Conservation (phyloP, 2,113 vertebrate genomes). For the Phrynocephalus versicolor region DNA sequence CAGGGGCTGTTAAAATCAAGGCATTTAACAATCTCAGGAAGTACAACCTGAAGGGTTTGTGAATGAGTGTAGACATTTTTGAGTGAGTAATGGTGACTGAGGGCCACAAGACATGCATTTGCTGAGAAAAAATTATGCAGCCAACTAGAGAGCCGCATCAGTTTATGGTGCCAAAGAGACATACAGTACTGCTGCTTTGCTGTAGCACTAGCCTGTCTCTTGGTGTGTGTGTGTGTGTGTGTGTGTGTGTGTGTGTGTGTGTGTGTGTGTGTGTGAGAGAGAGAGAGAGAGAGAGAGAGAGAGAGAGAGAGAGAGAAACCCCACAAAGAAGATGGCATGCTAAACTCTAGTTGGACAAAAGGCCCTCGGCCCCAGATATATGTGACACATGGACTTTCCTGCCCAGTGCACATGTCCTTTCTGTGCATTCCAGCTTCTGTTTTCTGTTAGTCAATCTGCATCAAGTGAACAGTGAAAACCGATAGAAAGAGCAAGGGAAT, state of each 20-base stretch:
- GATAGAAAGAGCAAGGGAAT: not conserved
- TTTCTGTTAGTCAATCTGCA: not conserved
- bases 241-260: no score
- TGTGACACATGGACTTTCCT: not conserved
- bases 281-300: no score
- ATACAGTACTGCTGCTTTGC: not conserved
- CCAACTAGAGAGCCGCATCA: not conserved
- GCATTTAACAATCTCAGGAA: not conserved
- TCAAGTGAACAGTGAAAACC: not conserved
- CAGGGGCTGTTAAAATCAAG: not conserved
- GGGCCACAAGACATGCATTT: not conserved
- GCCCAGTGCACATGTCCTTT: not conserved
- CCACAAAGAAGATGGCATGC: not conserved
- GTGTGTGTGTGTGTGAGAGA: no score
- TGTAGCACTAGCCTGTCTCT: not conserved
- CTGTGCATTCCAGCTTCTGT: not conserved
- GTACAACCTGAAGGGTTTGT: no score
- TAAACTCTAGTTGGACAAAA: not conserved
- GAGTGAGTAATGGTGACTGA: not conserved
- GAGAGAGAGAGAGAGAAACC: no score
- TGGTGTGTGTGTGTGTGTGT: not conserved
- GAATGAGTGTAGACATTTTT: not conserved
- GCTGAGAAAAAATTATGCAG: not conserved
- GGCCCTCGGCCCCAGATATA: not conserved
- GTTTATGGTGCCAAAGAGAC: no score